phyloP scores from a whole-genome alignment of 2,113 vertebrate species.

The Chaetops frenatus region DNA sequence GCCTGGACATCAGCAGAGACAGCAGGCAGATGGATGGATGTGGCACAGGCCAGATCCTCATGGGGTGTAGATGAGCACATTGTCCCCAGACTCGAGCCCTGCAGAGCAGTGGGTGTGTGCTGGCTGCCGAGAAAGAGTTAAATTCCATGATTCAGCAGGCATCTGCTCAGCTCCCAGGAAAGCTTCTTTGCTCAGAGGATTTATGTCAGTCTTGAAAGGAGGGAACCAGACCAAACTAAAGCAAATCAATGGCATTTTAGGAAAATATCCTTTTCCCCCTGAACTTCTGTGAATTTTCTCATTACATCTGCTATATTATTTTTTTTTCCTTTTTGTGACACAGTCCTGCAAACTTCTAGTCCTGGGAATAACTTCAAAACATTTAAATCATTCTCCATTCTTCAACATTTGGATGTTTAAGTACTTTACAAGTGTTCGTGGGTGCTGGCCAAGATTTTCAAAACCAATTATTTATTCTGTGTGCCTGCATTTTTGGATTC shows the following conservation, averaged over 20 bases:
- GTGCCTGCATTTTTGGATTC: neutral
- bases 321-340: neutral
- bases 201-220: conserved; percentile 3
- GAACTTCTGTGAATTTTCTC: conserved; percentile 4
- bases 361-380: conserved; percentile 20
- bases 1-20: fast-evolving
- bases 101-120: neutral
- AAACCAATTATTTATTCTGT: neutral
- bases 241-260: neutral
- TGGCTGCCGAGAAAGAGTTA: neutral
- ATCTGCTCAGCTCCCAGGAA: neutral
- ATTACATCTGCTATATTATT: neutral
- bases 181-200: conserved; percentile 13
- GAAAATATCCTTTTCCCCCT: neutral
- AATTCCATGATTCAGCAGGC: conserved; percentile 35
- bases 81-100: fast-evolving
- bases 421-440: neutral
- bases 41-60: neutral
- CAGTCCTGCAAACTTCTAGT: neutral
- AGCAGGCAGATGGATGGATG: neutral
- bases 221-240: neutral
- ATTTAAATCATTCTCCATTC: conserved; percentile 1
- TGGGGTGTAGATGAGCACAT: neutral
- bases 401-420: neutral
- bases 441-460: neutral